These are phyloP conservation scores for Clarias fuscus DNA, from an alignment of 2,797 vertebrate species.

Conservation along the genomic window DNA sequence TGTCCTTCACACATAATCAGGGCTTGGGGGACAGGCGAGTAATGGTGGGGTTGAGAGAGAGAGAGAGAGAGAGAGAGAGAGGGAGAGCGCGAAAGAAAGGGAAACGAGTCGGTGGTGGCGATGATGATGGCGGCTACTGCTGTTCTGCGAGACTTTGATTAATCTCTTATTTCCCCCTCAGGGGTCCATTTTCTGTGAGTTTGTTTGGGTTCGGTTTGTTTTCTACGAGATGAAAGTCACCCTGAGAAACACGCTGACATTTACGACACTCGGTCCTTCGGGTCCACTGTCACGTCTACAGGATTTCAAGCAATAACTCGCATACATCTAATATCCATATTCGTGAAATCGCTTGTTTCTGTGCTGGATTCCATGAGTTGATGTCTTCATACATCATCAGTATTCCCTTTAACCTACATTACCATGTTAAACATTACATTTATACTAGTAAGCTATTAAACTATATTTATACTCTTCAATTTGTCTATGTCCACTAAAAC, in stretches of 20 bases:
- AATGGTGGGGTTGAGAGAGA: slow-evolving; percentile 34
- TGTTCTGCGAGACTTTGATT: slow-evolving; percentile 49
- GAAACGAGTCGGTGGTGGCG: slow-evolving; percentile 21
- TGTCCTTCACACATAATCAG: slow-evolving; percentile 45
- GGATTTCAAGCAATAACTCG: slow-evolving; percentile 4
- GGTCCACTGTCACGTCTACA: background rate
- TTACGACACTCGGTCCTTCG: slow-evolving; percentile 14
- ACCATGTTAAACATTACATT: background rate
- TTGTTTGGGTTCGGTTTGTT: slow-evolving; percentile 49
- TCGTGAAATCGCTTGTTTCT: background rate
- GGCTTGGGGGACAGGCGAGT: slow-evolving; percentile 46
- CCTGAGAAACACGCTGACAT: slow-evolving; percentile 40
- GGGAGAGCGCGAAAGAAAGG: background rate
- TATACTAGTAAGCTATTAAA: no score
- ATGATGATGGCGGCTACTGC: slow-evolving; percentile 37
- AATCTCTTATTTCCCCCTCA: slow-evolving; percentile 46
- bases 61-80: slow-evolving; percentile 25
- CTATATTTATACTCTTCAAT: no score
- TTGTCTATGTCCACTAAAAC: background rate
- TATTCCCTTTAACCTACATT: background rate
- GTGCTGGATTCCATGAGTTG: background rate
- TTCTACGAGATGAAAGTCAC: slow-evolving; percentile 47
- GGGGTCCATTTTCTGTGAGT: slow-evolving; percentile 50
- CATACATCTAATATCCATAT: background rate
- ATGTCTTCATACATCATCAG: background rate